phyloP scores from a whole-genome alignment of 2,113 vertebrate species.

The Scatophagus argus region DNA sequence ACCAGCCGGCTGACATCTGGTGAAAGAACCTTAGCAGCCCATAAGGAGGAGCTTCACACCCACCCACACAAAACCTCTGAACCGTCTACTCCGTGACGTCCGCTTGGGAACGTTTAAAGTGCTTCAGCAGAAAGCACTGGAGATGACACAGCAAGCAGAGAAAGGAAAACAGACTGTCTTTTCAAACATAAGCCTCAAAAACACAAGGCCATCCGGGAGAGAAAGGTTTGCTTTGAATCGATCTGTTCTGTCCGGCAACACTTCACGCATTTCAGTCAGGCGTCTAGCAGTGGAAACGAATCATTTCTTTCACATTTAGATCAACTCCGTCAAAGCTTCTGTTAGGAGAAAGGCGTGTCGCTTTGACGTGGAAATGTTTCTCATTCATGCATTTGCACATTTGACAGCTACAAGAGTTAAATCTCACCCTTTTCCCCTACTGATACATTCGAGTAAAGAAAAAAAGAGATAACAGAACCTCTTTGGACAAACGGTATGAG shows the following conservation, averaged over 20 bases:
- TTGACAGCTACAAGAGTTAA: conserved; percentile 18
- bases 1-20: conserved; percentile 18
- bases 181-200: neutral
- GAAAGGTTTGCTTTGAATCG: neutral
- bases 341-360: neutral
- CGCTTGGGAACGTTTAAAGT: neutral
- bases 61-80: conserved; percentile 11
- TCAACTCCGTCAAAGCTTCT: neutral
- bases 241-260: conserved; percentile 6
- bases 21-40: neutral
- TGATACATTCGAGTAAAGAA: conserved; percentile 53
- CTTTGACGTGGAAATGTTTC: conserved; percentile 4
- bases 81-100: neutral
- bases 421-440: neutral
- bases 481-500: conserved; percentile 46
- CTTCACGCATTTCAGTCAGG: conserved; percentile 1
- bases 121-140: neutral
- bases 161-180: neutral
- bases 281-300: neutral
- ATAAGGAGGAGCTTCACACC: conserved; percentile 2
- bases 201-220: neutral
- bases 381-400: conserved; percentile 4
- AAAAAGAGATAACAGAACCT: conserved; percentile 18
- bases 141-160: conserved; percentile 6
- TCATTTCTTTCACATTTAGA: neutral